Evolutionary conservation across 2,113 vertebrate genomes (phyloP), one percentile per base, ranked within the genome.

Genomic region (Furnarius figulus): DNA sequence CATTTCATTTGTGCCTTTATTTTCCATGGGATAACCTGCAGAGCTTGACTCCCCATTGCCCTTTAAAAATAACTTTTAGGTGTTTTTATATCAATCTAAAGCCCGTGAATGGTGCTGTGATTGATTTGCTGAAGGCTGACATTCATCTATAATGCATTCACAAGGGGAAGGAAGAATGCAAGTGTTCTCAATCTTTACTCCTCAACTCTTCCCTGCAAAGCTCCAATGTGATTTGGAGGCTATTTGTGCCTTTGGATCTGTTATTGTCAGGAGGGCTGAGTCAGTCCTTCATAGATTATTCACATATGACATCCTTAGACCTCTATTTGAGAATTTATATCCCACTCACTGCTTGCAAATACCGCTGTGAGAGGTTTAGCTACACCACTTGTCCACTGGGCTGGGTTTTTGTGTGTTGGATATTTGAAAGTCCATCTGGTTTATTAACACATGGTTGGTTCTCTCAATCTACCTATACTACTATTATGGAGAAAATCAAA

Each of bases 41-140:
- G 87, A 93, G 81, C 47, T 92, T 96, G 93, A 88, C 80, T 95
- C 33, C 73, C 52, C 3, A 0, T 72, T 95, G 91, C 86, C 93
- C 95, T 96, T 95, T 92, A 84, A 92, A 97, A 96, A 94, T 85
- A 97, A 95, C 86, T 92, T 95, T 53, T 78, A 90, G 90, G 68
- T 92, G 80, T 94, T 92, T 68, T 81, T 91, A 27, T 89, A 94
- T 95, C 94, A 97, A 66, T 94, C 89, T 91, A 81, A 95, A 82
- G 53, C 31, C 58, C 1, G 4, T 91, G 91, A 95, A 95, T 87
- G 89, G 91, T 73, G 66, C 71, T 89, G 0, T 89, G 95, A 97
- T 95, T 96, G 95, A 96, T 94, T 87, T 91, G 87, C 84, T 87
- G 89, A 90, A 82, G 91, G 65, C 80, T 95, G 94, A 75, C 91